Evolutionary conservation across 2,888 invertebrate species (phyloP).

Genomic region (Tenthredo distinguenda): DNA sequence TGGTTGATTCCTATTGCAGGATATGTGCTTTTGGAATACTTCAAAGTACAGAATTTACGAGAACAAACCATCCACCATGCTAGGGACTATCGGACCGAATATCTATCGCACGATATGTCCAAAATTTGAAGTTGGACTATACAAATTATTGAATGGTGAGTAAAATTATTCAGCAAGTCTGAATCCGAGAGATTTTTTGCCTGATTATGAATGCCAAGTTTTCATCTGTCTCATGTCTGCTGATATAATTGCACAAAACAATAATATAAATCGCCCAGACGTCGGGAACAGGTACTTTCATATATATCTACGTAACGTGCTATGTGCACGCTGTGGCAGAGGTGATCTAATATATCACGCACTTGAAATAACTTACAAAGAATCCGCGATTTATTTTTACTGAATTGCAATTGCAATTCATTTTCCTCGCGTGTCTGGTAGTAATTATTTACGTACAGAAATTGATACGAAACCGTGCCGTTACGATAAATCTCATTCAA

Average conservation of each 20-base stretch:
- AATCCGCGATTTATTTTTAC: neutral
- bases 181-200: neutral
- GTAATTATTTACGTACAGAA: neutral
- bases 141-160: conserved; percentile 78
- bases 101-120: conserved; percentile 79
- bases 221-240: neutral
- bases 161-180: neutral
- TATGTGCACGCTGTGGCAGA: neutral
- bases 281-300: neutral
- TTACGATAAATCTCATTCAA: neutral
- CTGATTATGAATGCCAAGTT: neutral
- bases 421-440: neutral
- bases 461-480: neutral
- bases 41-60: conserved; percentile 74
- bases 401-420: neutral
- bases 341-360: neutral
- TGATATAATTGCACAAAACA: neutral
- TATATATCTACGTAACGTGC: neutral
- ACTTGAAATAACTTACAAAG: conserved; percentile 23
- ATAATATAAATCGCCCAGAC: neutral
- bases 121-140: conserved; percentile 77
- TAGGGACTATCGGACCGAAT: conserved; percentile 78
- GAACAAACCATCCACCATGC: conserved; percentile 71
- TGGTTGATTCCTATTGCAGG: conserved; percentile 62
- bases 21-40: conserved; percentile 74